phyloP scores from a whole-genome alignment of 2,797 vertebrate genomes.

The Amphiprion clarkii region DNA sequence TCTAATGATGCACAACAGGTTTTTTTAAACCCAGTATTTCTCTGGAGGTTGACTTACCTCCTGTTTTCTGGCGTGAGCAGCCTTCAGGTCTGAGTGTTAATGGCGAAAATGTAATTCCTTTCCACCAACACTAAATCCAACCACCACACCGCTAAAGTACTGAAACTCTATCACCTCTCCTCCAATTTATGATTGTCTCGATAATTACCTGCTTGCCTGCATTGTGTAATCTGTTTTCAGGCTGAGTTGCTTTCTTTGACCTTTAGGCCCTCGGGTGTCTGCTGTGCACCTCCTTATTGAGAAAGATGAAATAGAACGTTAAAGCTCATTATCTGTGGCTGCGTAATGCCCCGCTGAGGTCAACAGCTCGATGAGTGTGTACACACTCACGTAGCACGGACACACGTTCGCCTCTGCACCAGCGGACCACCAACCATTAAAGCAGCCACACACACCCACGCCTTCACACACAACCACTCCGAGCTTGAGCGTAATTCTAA shows the following conservation, averaged over 20 bases:
- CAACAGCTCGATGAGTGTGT: conserved; percentile 66
- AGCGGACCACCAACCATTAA: conserved; percentile 30
- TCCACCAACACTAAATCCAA: conserved; percentile 66
- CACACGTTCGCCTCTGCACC: conserved; percentile 21
- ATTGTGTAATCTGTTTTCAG: conserved; percentile 80
- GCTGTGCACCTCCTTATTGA: conserved; percentile 71
- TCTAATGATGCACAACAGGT: conserved; percentile 6
- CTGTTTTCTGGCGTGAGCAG: conserved; percentile 56
- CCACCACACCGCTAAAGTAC: conserved; percentile 48
- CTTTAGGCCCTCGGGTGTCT: conserved; percentile 73
- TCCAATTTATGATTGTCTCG: conserved; percentile 80
- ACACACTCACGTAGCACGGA: conserved; percentile 27
- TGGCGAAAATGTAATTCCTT: conserved; percentile 57
- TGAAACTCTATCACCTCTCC: conserved; percentile 64
- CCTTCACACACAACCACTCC: conserved; percentile 24
- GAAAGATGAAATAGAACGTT: conserved; percentile 80
- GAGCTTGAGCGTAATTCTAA: conserved; percentile 47
- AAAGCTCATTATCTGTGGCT: conserved; percentile 81
- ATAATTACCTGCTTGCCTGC: conserved; percentile 81
- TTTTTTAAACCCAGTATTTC: conserved; percentile 26
- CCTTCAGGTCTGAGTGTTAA: conserved; percentile 53
- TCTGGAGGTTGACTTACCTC: conserved; percentile 39
- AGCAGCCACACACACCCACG: conserved; percentile 10
- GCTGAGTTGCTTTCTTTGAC: conserved; percentile 75
- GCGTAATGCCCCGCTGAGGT: conserved; percentile 72